Base-by-base conservation (phyloP, 1,140 invertebrate genomes). In the Neuroterus valhalla region DNA sequence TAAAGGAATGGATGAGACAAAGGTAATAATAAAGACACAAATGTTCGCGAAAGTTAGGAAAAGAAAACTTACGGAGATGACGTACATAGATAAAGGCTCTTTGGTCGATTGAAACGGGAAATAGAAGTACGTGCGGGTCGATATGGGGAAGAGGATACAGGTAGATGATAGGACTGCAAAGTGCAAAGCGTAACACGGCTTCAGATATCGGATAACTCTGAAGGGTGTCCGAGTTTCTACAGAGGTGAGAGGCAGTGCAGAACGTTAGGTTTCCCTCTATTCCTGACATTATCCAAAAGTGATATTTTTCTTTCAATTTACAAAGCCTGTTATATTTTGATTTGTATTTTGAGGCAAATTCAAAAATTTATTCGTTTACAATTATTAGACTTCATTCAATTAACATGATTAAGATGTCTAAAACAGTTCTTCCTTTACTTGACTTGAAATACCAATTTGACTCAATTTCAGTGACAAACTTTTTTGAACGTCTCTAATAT, bases 151-250 rank as follows among this genome's bases (percentile, higher is more conserved):
- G 74, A 70, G 66, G 71, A 45, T 66, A 71, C 71, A 75, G 77
- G 74, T 75, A 68, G 68, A 67, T 55, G 71, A 78, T 75, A 75
- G 62, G 69, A 78, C 71, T 75, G 62, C 66, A 73, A 55, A 78
- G 72, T 70, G 70, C 71, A 78, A 67, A 71, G 68, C 76, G 42
- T 76, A 76, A 78, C 81, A 82, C 69, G 81, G 83, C 77, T 82
- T 80, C 82, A 66, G 78, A 80, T 78, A 75, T 85, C 84, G 78
- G 79, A 82, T 85, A 79, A 82, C 77, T 75, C 62, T 52, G 0
- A 67, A 72, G 74, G 81, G 48, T 78, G 68, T 78, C 50, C 71
- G 68, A 78, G 70, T 75, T 74, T 75, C 43, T 68, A 69, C 68
- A 68, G 78, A 78, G 77, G 62, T 55, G 44, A 71, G 48, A 70